Percentiles rank a stretch among this genome's conserved stretches.
Evolutionary conservation across 2,113 vertebrate genomes (phyloP).

Genomic region (Dipodomys merriami): DNA sequence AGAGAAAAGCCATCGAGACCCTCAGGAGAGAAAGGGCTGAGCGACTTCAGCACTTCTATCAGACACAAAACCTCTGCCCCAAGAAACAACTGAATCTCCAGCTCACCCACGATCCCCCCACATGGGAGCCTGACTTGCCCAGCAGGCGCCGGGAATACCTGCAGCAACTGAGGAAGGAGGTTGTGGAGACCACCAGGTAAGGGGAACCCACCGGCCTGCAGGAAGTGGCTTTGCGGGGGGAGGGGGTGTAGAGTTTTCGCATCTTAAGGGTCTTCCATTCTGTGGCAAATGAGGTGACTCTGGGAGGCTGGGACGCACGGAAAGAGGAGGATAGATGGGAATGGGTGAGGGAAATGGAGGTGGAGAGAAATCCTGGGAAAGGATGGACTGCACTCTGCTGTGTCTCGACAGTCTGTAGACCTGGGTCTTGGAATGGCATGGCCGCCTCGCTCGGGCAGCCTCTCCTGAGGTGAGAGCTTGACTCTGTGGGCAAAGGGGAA

Average conservation of each 20-base stretch:
- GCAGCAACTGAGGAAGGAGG: conserved; percentile 90
- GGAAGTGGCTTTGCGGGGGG: too few relatives aligned
- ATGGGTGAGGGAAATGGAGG: too few relatives aligned
- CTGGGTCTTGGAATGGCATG: not conserved
- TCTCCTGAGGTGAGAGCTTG: not conserved
- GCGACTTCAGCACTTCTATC: conserved; percentile 85
- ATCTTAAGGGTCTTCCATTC: not conserved
- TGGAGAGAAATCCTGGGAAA: not conserved
- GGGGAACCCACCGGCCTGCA: not conserved
- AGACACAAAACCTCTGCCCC: conserved; percentile 91
- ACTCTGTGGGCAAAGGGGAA: not conserved
- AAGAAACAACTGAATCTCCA: conserved; percentile 85
- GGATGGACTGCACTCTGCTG: not conserved
- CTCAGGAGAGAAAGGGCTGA: conserved; percentile 89
- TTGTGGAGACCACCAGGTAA: conserved; percentile 91
- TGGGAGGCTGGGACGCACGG: not conserved
- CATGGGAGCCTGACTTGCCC: conserved; percentile 83
- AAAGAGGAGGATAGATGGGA: not conserved
- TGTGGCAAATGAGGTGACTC: not conserved
- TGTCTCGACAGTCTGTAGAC: not conserved
- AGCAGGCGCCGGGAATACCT: conserved; percentile 89
- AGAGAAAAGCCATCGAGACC: conserved; percentile 89
- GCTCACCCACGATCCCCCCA: conserved; percentile 70
- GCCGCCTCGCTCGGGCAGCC: not conserved
- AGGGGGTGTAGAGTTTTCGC: not conserved